phyloP scores from a whole-genome alignment of 2,888 invertebrate genomes.

The Pollenia griseotomentosa region DNA sequence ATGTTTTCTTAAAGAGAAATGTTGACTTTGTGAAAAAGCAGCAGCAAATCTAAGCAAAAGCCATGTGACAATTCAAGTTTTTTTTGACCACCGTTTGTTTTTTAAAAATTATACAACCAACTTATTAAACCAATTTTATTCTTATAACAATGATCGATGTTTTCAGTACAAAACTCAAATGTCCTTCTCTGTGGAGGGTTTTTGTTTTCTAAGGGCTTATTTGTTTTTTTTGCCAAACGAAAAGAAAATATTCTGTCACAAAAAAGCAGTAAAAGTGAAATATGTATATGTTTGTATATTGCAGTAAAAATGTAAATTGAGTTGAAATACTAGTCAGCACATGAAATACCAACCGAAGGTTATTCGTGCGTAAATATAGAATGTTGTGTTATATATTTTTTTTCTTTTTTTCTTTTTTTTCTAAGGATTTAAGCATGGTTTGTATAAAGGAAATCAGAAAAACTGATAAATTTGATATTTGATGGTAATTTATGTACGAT shows the following conservation, averaged over 20 bases:
- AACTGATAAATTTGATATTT: conserved; percentile 26
- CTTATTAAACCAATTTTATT: conserved; percentile 20
- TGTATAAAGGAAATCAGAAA: conserved; percentile 22
- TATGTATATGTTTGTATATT: neutral
- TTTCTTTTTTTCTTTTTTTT: neutral
- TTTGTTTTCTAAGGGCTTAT: conserved; percentile 32
- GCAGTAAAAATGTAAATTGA: conserved; percentile 47
- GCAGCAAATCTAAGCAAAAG: conserved; percentile 13
- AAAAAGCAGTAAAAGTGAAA: neutral
- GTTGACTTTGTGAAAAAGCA: conserved; percentile 1
- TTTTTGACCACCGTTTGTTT: neutral
- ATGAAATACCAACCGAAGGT: conserved; percentile 36
- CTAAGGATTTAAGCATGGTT: neutral
- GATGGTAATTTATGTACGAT: conserved; percentile 39
- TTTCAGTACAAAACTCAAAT: conserved; percentile 20
- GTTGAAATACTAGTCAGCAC: conserved; percentile 5
- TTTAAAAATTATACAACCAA: conserved; percentile 9
- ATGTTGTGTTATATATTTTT: conserved; percentile 14
- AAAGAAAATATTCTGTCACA: conserved; percentile 6
- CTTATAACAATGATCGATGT: conserved; percentile 47
- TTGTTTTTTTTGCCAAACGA: neutral
- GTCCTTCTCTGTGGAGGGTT: conserved; percentile 43
- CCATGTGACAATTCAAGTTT: conserved; percentile 3
- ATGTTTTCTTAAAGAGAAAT: neutral
- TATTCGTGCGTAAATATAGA: conserved; percentile 59